phyloP scores from a whole-genome alignment of 2,113 vertebrate genomes.

The Bos taurus region ARS-UCD2.0 NC_037336.1:85624501-85625000 shows the following conservation, averaged over 20 bases:
- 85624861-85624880: background rate
- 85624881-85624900: background rate
- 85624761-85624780: background rate
- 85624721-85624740: background rate
- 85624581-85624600: background rate
- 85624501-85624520: background rate
- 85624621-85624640: background rate
- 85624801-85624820: fast-evolving
- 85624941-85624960: background rate
- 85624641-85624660: background rate
- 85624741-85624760: background rate
- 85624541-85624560: background rate
- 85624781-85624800: background rate
- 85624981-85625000: background rate
- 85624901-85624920: background rate
- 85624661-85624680: background rate
- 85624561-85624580: background rate
- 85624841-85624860: background rate
- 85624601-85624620: background rate
- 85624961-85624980: background rate
- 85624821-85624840: background rate
- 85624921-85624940: background rate
- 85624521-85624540: background rate
- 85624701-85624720: background rate
- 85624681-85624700: background rate